Percentiles rank a stretch among this genome's conserved stretches.
These are phyloP conservation scores for Syrmaticus mikado DNA, from an alignment of 2,113 vertebrate genomes.

Conservation along the genomic window DNA sequence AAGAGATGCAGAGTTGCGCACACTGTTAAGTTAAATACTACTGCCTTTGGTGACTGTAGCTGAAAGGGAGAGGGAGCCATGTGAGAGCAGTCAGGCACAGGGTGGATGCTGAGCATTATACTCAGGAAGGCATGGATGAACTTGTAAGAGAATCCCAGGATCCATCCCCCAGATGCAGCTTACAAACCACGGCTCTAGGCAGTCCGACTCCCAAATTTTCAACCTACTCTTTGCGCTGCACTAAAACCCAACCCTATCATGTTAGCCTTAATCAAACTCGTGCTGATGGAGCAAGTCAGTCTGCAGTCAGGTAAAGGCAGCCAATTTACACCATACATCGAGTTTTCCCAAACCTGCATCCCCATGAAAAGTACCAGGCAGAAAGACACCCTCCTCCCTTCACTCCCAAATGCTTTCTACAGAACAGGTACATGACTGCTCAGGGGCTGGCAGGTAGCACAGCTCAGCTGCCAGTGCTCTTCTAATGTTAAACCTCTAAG, in stretches of 20 bases:
- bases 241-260: neutral
- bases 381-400: neutral
- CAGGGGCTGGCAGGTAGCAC: neutral
- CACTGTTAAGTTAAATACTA: neutral
- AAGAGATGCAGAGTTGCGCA: neutral
- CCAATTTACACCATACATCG: neutral
- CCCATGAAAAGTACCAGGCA: neutral
- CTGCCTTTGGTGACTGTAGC: neutral
- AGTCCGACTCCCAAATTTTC: neutral
- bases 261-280: neutral
- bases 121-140: neutral
- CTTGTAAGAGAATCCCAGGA: neutral
- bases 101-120: neutral
- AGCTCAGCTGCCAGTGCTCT: neutral
- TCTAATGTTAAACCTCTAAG: neutral
- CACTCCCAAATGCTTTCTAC: neutral
- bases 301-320: neutral
- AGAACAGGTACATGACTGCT: neutral
- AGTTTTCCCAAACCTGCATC: neutral
- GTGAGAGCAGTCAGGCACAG: neutral
- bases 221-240: neutral
- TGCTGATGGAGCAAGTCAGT: neutral
- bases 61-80: neutral
- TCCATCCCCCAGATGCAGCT: neutral
- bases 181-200: neutral